phyloP scores from a whole-genome alignment of 37 sponge, comb jelly and placozoan genomes.

The Corticium candelabrum region DNA sequence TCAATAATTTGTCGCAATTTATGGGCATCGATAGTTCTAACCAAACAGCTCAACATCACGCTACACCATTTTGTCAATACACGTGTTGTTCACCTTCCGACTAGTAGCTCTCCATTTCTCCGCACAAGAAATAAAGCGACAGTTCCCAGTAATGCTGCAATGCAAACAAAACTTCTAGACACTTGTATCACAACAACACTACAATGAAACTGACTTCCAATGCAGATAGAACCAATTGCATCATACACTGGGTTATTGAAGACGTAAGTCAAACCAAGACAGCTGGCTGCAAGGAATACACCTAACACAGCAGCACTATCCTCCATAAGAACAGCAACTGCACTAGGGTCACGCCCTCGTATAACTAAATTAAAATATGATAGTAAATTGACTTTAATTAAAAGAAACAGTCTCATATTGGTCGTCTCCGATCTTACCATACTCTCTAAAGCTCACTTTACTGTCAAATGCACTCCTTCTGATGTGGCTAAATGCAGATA shows the following conservation, averaged over 20 bases:
- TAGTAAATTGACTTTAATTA: neutral
- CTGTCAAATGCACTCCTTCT: constrained; percentile 54
- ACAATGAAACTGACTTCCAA: constrained; percentile 57
- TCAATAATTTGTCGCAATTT: neutral
- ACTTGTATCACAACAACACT: neutral
- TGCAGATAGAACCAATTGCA: constrained; percentile 81
- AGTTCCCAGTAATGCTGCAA: constrained; percentile 67
- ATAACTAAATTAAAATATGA: constrained; percentile 64
- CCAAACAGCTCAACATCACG: neutral
- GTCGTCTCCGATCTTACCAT: constrained; percentile 64
- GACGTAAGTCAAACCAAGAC: constrained; percentile 58
- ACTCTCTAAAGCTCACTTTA: constrained; percentile 68
- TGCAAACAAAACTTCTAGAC: neutral
- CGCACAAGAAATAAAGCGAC: constrained; percentile 91
- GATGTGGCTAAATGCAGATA: constrained; percentile 71
- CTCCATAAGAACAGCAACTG: constrained; percentile 94
- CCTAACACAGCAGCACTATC: constrained; percentile 95
- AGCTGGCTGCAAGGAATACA: constrained; percentile 58
- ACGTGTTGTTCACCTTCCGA: constrained; percentile 61
- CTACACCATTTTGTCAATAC: neutral
- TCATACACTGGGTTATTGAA: constrained; percentile 89
- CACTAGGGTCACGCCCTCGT: constrained; percentile 84
- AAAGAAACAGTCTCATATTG: too few species aligned
- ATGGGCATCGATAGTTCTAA: neutral
- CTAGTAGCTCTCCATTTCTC: constrained; percentile 88